Percentiles rank a stretch among this genome's conserved stretches.
phyloP scores from a whole-genome alignment of 1,140 invertebrate genomes.

The Asbolus verrucosus region DNA sequence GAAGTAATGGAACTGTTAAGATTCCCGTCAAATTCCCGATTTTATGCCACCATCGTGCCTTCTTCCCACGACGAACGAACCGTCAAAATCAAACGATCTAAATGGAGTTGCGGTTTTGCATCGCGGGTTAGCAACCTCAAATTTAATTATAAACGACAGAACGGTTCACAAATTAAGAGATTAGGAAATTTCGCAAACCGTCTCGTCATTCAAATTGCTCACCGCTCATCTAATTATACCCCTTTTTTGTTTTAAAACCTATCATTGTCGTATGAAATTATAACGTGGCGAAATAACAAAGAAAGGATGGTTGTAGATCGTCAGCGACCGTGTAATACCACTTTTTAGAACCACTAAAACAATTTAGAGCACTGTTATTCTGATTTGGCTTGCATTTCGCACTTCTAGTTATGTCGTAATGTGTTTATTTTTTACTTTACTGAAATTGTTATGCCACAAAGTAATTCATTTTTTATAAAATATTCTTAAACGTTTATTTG shows the following conservation, averaged over 20 bases:
- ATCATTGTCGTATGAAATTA: neutral
- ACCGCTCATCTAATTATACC: conserved; percentile 20
- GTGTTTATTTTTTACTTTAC: neutral
- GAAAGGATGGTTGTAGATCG: conserved; percentile 2
- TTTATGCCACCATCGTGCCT: conserved; percentile 12
- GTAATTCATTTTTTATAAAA: too few species aligned
- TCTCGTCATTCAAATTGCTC: too few species aligned
- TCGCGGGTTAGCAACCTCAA: conserved; percentile 22
- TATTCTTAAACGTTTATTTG: too few species aligned
- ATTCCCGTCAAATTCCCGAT: conserved; percentile 24
- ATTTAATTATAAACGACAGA: conserved; percentile 10
- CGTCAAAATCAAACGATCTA: conserved; percentile 28
- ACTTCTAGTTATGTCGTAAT: conserved; percentile 13
- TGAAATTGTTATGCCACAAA: too few species aligned
- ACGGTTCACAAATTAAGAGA: conserved; percentile 24
- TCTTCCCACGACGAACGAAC: conserved; percentile 24
- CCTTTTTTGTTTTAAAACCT: neutral
- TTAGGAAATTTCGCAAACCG: neutral
- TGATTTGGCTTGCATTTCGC: conserved; percentile 29
- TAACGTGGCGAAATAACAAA: neutral
- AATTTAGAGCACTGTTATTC: conserved; percentile 33
- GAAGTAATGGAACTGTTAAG: conserved; percentile 14
- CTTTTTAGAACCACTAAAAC: conserved; percentile 23
- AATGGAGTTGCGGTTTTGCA: conserved; percentile 17
- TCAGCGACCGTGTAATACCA: conserved; percentile 11